Conservation (phyloP, 2,888 invertebrate genomes). For the Melipona bicolor region DNA sequence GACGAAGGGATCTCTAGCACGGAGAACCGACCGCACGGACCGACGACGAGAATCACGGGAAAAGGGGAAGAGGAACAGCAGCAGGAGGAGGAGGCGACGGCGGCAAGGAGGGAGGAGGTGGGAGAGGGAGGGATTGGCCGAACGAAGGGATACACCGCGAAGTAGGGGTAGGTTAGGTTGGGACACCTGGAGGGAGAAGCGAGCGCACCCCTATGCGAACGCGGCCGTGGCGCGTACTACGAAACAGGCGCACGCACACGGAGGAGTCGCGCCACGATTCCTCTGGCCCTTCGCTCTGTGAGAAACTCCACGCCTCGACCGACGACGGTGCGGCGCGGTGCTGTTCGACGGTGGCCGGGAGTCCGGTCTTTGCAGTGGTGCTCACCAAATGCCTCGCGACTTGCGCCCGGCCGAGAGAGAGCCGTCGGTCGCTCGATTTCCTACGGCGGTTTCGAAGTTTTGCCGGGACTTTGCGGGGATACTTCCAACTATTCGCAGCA, state of each 20-base stretch:
- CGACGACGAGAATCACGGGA: background rate
- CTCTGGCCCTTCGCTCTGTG: constrained; percentile 62
- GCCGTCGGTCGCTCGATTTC: background rate
- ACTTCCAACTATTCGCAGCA: background rate
- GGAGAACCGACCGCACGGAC: constrained; percentile 35
- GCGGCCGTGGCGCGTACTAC: constrained; percentile 65
- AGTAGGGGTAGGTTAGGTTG: constrained; percentile 70
- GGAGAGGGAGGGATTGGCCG: constrained; percentile 48
- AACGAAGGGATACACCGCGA: constrained; percentile 56
- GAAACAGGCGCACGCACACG: constrained; percentile 44
- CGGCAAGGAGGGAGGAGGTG: background rate
- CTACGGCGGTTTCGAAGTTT: background rate
- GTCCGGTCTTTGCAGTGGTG: constrained; percentile 52
- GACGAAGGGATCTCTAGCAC: constrained; percentile 29
- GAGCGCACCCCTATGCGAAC: constrained; percentile 68
- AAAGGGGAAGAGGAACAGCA: background rate
- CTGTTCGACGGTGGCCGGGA: constrained; percentile 36
- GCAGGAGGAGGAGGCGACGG: no score
- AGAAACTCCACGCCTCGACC: constrained; percentile 38
- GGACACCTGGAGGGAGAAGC: constrained; percentile 60
- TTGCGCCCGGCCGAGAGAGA: background rate
- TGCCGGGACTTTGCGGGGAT: background rate
- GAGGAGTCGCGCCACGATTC: constrained; percentile 55
- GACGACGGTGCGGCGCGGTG: constrained; percentile 4
- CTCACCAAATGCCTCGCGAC: constrained; percentile 29